phyloP scores from a whole-genome alignment of 2,113 vertebrate genomes.

The Indicator indicator region DNA sequence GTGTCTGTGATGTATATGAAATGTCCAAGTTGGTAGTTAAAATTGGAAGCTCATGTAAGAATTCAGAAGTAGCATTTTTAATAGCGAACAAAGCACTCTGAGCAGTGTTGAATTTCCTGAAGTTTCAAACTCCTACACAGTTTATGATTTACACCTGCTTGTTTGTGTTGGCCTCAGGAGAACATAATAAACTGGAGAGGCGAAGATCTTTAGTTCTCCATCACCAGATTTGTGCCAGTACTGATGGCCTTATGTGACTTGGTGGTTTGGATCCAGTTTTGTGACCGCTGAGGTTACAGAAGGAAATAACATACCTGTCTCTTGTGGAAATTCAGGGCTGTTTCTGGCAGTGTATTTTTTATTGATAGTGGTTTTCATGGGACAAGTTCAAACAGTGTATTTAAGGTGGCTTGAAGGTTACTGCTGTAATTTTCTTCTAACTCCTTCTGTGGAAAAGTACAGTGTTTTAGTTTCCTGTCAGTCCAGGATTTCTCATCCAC shows the following conservation, averaged over 20 bases:
- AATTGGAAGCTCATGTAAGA: neutral
- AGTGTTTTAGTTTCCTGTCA: neutral
- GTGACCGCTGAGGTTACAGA: neutral
- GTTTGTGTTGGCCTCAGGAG: neutral
- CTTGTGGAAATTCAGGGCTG: neutral
- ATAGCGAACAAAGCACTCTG: neutral
- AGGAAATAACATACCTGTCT: neutral
- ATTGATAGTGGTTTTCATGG: neutral
- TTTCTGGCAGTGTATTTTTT: neutral
- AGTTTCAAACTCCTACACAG: neutral
- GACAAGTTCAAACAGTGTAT: neutral
- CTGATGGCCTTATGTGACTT: neutral
- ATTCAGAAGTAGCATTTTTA: neutral
- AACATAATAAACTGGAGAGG: neutral
- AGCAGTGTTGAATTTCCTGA: neutral
- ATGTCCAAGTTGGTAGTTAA: neutral
- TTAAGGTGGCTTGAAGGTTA: neutral
- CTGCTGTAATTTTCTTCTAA: neutral
- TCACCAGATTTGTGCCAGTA: neutral
- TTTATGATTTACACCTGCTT: neutral
- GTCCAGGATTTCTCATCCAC: neutral
- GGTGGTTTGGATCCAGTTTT: neutral
- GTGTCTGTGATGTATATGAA: rapidly evolving
- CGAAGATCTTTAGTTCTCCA: neutral
- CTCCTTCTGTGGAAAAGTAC: neutral